Percentiles rank a stretch among this genome's conserved stretches.
These are phyloP conservation scores for Drosophila subquinaria DNA, from an alignment of 2,888 invertebrate species.

Conservation along the genomic window DNA sequence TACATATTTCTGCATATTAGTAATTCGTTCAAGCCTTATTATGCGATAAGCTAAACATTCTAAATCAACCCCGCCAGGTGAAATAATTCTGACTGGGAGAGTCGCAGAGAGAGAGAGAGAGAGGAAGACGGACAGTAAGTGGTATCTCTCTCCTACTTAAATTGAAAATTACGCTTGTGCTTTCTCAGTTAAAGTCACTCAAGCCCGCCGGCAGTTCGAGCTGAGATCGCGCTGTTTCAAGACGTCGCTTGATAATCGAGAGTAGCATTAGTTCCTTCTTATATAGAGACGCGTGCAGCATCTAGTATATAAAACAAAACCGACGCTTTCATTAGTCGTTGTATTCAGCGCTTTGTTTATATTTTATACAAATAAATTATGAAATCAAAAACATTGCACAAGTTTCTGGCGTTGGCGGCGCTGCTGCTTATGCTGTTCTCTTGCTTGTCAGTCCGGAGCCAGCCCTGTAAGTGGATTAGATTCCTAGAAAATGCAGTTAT, in stretches of 20 bases:
- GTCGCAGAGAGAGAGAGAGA: no score
- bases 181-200: conserved; percentile 21
- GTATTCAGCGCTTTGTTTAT: conserved; percentile 58
- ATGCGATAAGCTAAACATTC: conserved; percentile 35
- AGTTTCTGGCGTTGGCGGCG: conserved; percentile 41
- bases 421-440: conserved; percentile 28
- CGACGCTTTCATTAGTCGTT: conserved; percentile 18
- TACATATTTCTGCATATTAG: neutral
- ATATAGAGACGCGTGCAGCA: conserved; percentile 60
- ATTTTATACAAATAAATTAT: conserved; percentile 57
- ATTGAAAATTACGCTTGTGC: conserved; percentile 4
- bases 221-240: conserved; percentile 57
- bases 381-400: conserved; percentile 71
- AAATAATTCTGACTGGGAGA: neutral
- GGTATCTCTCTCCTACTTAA: neutral
- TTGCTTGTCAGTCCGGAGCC: conserved; percentile 33
- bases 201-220: conserved; percentile 57
- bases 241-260: conserved; percentile 60
- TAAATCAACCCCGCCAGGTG: conserved; percentile 29
- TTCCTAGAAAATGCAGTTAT: neutral
- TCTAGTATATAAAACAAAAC: conserved; percentile 63
- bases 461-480: conserved; percentile 61
- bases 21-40: conserved; percentile 50
- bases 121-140: neutral
- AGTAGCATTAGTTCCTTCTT: conserved; percentile 12